Percentiles rank a stretch among this genome's conserved stretches.
Conservation (phyloP, 2,113 vertebrate genomes). For the Panurus biarmicus region DNA sequence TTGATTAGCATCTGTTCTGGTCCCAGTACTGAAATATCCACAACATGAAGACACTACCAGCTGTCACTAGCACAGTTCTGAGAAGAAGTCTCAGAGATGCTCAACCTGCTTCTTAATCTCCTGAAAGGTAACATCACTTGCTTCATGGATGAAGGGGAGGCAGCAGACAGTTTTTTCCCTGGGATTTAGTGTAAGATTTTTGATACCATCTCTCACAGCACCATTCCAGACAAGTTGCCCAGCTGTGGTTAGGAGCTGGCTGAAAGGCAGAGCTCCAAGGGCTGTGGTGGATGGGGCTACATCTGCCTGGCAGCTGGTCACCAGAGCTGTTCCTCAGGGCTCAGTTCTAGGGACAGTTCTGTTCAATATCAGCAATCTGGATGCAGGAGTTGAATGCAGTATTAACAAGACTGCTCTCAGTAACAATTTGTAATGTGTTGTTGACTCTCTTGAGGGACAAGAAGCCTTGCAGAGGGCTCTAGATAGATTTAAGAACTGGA, state of each 20-base stretch:
- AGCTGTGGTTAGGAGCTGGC: background rate
- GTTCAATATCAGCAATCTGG: background rate
- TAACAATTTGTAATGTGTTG: background rate
- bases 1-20: background rate
- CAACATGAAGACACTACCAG: background rate
- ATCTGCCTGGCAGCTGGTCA: background rate
- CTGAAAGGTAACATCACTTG: background rate
- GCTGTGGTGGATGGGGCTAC: background rate
- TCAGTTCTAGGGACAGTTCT: background rate
- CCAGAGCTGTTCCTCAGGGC: background rate
- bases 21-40: background rate
- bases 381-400: background rate
- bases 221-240: background rate
- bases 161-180: background rate
- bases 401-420: background rate
- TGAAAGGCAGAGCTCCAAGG: background rate
- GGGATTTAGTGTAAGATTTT: background rate
- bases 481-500: background rate
- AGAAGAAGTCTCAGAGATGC: background rate
- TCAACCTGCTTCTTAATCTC: background rate
- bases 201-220: background rate
- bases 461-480: background rate
- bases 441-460: rapidly evolving
- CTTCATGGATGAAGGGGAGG: background rate
- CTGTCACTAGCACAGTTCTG: background rate